Evolutionary conservation across 2,888 invertebrate species (phyloP), one percentile per base, ranked within the genome.

Genomic region (Meteorus cinctellus): DNA sequence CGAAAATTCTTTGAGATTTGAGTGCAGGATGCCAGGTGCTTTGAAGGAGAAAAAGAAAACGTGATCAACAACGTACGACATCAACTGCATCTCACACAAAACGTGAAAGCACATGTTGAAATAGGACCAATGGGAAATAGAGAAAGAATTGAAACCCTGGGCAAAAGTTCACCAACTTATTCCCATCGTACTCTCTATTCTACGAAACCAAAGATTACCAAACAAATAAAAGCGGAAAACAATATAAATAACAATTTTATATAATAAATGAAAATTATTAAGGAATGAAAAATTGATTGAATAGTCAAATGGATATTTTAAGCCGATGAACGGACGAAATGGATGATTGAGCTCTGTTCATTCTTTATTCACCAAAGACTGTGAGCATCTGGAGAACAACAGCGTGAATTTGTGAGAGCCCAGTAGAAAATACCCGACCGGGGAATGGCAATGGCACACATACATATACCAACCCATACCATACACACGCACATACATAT

Each of bases 351-450:
- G 48, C 60, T 45, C 62, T 59, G 67, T 36, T 76, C 76, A 76
- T 76, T 68, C 72, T 76, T 76, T 67, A 76, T 76, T 76, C 72
- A 76, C 48, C 72, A 68, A 66, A 72, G 66, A 76, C 60, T 59
- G 45, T 55, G 31, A 72, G 72, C 72, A 76, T 72, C 72, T 76
- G 76, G 68, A 19, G 72, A 76, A 76, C 76, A 72, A 72, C 67
- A 36, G 72, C 72, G 76, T 72, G 68, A 72, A 76, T 76, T 75
- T 72, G 72, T 29, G 48, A 62, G 62, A 62, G 67, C 60, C 67
- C 45, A 19, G 24, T 51, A 62, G 62, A 69, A 34, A 69, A 60
- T 19, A 65, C n/a, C 19, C 19, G 24, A 19, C n/a, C 27, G 55
- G 24, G n/a, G 29, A 29, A 65, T 29, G 48, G 29, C 48, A n/a